phyloP scores from a whole-genome alignment of 2,888 invertebrate species.

The Chrysomela aeneicollis region DNA sequence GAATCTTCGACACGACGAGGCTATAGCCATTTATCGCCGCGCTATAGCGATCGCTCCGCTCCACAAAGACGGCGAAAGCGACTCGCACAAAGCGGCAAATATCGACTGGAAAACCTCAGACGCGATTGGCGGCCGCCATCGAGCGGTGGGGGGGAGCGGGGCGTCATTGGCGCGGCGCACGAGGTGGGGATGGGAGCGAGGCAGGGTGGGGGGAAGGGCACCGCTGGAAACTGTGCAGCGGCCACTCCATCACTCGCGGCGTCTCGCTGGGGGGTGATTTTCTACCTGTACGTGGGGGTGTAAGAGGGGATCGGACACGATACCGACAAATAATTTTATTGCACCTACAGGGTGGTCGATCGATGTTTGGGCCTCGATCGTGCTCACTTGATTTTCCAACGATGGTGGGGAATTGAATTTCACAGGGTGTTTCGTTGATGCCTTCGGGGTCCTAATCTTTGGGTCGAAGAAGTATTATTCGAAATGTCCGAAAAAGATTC shows the following conservation, averaged over 20 bases:
- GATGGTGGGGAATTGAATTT: too few species aligned
- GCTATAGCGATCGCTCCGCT: slow-evolving; percentile 56
- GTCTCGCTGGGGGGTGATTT: slow-evolving; percentile 40
- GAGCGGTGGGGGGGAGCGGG: slow-evolving; percentile 49
- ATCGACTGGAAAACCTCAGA: slow-evolving; percentile 62
- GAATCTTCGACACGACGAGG: slow-evolving; percentile 50
- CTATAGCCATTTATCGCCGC: slow-evolving; percentile 56
- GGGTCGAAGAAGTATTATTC: too few species aligned
- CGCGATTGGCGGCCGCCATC: slow-evolving; percentile 61
- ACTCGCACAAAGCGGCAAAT: slow-evolving; percentile 60
- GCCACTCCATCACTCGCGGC: slow-evolving; percentile 51
- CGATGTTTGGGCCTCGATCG: too few species aligned
- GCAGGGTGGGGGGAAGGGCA: slow-evolving; percentile 29
- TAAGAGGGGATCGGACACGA: not conserved
- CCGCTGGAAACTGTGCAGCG: slow-evolving; percentile 13
- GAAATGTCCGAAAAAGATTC: too few species aligned
- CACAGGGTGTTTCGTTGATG: too few species aligned
- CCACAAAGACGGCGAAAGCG: slow-evolving; percentile 52
- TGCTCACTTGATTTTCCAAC: too few species aligned
- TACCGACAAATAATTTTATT: not conserved
- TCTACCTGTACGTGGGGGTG: not conserved
- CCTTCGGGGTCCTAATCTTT: too few species aligned
- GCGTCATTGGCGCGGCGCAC: slow-evolving; percentile 36
- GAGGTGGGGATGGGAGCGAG: slow-evolving; percentile 32
- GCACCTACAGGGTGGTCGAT: not conserved